These are phyloP conservation scores for Hirtodrosophila cameraria DNA, from an alignment of 2,888 invertebrate genomes.

Conservation along the genomic window DNA sequence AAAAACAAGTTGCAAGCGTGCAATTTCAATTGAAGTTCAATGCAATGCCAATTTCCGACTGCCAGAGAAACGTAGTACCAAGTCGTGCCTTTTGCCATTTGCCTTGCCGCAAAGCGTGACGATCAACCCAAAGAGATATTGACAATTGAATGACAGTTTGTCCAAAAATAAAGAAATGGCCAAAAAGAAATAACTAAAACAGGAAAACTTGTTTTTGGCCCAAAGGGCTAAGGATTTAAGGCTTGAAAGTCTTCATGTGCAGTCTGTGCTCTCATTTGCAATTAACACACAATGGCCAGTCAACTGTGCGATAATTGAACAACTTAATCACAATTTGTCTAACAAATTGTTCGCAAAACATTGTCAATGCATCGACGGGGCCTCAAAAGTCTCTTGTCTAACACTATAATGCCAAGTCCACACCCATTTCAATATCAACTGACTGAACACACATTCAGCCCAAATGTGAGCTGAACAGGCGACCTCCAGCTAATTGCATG, in stretches of 20 bases:
- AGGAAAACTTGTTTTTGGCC: conserved; percentile 31
- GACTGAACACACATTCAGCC: conserved; percentile 25
- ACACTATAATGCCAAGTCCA: conserved; percentile 21
- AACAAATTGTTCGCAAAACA: conserved; percentile 65
- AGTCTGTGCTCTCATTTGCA: conserved; percentile 4
- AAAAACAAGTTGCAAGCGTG: conserved; percentile 34
- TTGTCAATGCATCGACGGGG: conserved; percentile 38
- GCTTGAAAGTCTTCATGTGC: conserved; percentile 7
- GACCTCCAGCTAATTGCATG: conserved; percentile 71
- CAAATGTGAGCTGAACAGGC: conserved; percentile 51
- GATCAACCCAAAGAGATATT: conserved; percentile 67
- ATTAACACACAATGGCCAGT: conserved; percentile 56
- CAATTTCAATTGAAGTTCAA: conserved; percentile 74
- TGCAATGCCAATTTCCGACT: conserved; percentile 61
- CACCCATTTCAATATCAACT: conserved; percentile 58
- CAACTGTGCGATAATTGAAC: conserved; percentile 35
- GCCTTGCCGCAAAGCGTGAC: conserved; percentile 60
- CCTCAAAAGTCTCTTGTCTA: background rate
- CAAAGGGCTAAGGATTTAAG: conserved; percentile 29
- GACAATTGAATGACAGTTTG: conserved; percentile 73
- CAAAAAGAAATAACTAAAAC: conserved; percentile 14
- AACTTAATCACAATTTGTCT: conserved; percentile 62
- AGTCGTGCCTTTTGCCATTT: conserved; percentile 46
- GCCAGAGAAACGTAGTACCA: conserved; percentile 25
- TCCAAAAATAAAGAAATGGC: conserved; percentile 8